Percentiles rank a stretch among this genome's conserved stretches.
These are phyloP conservation scores for Celastrina argiolus DNA, from an alignment of 2,888 invertebrate genomes.

Conservation along the genomic window DNA sequence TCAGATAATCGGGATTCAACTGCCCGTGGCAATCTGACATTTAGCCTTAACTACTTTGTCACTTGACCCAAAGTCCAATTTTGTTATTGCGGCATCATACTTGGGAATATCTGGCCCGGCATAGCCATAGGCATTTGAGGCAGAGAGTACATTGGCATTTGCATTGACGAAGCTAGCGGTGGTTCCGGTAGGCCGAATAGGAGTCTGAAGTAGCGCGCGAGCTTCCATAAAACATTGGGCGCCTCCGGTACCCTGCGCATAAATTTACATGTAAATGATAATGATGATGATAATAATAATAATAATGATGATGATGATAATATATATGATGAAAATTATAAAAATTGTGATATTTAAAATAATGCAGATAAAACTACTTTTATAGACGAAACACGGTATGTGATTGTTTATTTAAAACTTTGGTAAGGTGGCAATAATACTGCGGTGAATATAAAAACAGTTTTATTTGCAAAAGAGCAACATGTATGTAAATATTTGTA, in stretches of 20 bases:
- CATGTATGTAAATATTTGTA: not conserved
- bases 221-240: constrained; percentile 75
- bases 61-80: constrained; percentile 75
- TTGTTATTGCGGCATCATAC: constrained; percentile 59
- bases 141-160: constrained; percentile 69
- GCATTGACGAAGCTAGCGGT: constrained; percentile 64
- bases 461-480: not conserved
- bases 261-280: not conserved
- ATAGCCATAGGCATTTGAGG: constrained; percentile 58
- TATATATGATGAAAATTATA: not conserved
- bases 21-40: constrained; percentile 70
- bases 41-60: constrained; percentile 54
- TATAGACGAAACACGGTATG: not conserved
- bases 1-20: not conserved
- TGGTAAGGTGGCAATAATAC: not conserved
- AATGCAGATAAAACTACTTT: not conserved
- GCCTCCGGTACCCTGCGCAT: constrained; percentile 73
- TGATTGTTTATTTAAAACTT: too few relatives aligned
- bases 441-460: not conserved
- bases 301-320: not conserved
- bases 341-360: not conserved
- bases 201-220: constrained; percentile 74
- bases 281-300: not conserved
- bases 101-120: constrained; percentile 39
- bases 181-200: constrained; percentile 67